Percentiles rank a stretch among this genome's conserved stretches.
Conservation (phyloP, 2,888 invertebrate species). For the Aradus depressus region DNA sequence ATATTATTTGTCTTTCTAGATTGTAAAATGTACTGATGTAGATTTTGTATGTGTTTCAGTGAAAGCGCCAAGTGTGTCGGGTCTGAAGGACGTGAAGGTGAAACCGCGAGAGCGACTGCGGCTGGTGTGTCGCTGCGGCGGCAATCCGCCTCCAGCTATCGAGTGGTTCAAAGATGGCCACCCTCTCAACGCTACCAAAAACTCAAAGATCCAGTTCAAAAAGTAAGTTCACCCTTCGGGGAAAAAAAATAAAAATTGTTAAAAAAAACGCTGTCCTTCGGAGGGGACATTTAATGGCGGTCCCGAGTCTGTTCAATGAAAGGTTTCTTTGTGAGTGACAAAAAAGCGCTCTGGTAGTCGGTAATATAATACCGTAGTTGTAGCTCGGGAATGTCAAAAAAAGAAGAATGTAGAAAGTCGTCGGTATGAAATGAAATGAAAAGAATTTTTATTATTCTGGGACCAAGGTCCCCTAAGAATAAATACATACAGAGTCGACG, state of each 20-base stretch:
- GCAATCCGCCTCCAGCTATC: slow-evolving; percentile 68
- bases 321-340: too few relatives aligned
- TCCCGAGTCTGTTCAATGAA: too few relatives aligned
- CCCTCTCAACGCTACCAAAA: slow-evolving; percentile 47
- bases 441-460: too few relatives aligned
- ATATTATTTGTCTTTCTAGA: neutral
- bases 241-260: neutral
- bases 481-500: too few relatives aligned
- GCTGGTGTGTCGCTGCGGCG: slow-evolving; percentile 63
- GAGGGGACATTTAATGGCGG: neutral
- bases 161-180: slow-evolving; percentile 71
- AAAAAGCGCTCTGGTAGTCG: too few relatives aligned
- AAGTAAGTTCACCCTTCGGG: too few relatives aligned
- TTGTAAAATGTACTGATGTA: neutral
- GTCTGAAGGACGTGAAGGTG: slow-evolving; percentile 31
- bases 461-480: too few relatives aligned
- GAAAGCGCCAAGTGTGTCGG: slow-evolving; percentile 31
- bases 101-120: slow-evolving; percentile 37
- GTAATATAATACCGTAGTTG: too few relatives aligned
- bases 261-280: neutral
- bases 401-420: too few relatives aligned
- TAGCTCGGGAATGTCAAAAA: too few relatives aligned
- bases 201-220: slow-evolving; percentile 50
- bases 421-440: too few relatives aligned
- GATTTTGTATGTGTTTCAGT: slow-evolving; percentile 28